A percentile compares a stretch with the other conserved stretches of the same genome.
phyloP scores from a whole-genome alignment of 2,888 invertebrate species.

The Drosophila crucigera region DNA sequence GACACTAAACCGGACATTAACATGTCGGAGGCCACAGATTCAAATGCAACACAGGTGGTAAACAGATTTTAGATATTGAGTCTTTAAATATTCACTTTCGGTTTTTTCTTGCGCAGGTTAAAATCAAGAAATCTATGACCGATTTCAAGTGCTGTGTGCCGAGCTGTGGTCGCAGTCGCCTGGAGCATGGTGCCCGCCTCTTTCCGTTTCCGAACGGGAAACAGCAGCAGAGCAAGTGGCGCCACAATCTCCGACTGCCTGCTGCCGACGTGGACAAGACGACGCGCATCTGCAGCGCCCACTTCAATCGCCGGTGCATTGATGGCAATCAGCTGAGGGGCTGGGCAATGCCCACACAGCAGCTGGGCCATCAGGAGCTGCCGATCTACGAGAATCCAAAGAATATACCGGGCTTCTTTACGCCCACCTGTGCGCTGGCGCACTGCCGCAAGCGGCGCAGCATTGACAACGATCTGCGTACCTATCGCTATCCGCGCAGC shows the following conservation, averaged over 20 bases:
- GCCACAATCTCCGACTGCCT: slow-evolving; percentile 77
- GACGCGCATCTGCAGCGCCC: slow-evolving; percentile 72
- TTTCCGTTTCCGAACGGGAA: slow-evolving; percentile 72
- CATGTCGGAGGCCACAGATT: slow-evolving; percentile 23
- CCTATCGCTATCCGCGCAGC: slow-evolving; percentile 77
- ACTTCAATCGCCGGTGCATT: slow-evolving; percentile 80
- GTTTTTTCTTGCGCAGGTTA: slow-evolving; percentile 45
- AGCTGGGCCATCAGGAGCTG: slow-evolving; percentile 71
- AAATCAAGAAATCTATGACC: slow-evolving; percentile 61
- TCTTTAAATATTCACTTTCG: not conserved
- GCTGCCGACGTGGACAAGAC: slow-evolving; percentile 46
- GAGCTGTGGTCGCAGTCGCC: slow-evolving; percentile 69
- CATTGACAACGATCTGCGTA: slow-evolving; percentile 72
- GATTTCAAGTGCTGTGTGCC: slow-evolving; percentile 72
- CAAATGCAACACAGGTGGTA: slow-evolving; percentile 62
- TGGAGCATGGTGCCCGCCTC: slow-evolving; percentile 78
- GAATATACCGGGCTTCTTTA: slow-evolving; percentile 72
- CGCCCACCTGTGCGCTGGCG: slow-evolving; percentile 71
- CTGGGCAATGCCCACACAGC: slow-evolving; percentile 80
- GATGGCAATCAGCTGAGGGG: slow-evolving; percentile 74
- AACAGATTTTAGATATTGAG: slow-evolving; percentile 7
- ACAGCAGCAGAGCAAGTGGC: slow-evolving; percentile 76
- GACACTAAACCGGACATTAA: slow-evolving; percentile 29
- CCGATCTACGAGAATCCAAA: slow-evolving; percentile 80
- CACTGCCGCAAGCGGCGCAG: slow-evolving; percentile 74